Evolutionary conservation across 2,113 vertebrate species (phyloP), one percentile per base, ranked within the genome.

Genomic region (Calyptommatus sinebrachiatus): DNA sequence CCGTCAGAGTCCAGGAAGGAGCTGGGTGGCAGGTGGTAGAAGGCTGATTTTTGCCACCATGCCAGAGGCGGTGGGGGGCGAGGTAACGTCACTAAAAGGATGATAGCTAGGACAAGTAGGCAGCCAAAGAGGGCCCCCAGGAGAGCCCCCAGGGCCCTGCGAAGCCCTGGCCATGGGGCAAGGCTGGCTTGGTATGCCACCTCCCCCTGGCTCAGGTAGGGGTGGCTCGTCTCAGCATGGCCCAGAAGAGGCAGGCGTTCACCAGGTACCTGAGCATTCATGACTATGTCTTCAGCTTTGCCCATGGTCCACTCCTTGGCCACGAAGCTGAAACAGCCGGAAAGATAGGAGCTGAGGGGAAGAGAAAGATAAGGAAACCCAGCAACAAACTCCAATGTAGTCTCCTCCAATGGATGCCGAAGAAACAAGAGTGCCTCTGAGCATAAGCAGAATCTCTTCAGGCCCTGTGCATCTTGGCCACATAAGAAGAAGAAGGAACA

Each of bases 121-220:
- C 79, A 61, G 66, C 21, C 73, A 1, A 81, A 62, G n/a, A 81
- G 35, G 20, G 2, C n/a, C 0, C 26, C 73, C 79, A 76, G 65
- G 50, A 81, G 73, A 66, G 53, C 18, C 12, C 75, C 8, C 53
- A 75, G 6, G 26, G 66, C 73, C 7, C 6, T 61, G 50, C 79
- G 73, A 1, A 81, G 65, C 1, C 79, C 21, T 0, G 50, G 50
- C 79, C 79, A 81, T 65, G 65, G 72, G 16, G 72, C 72, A 1
- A n/a, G 8, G 1, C 35, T 46, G 1, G 65, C 73, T 53, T 75
- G 72, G 1, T 62, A 31, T 0, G 60, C 79, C 79, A 81, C 72
- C 12, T 81, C 79, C 65, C 61, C 72, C 65, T 75, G 79, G 53
- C n/a, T 81, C 73, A 81, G 79, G 73, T 81, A 35, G n/a, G 50